Base-by-base conservation (phyloP, 2,797 vertebrate species). In the Holocentrus rufus region DNA sequence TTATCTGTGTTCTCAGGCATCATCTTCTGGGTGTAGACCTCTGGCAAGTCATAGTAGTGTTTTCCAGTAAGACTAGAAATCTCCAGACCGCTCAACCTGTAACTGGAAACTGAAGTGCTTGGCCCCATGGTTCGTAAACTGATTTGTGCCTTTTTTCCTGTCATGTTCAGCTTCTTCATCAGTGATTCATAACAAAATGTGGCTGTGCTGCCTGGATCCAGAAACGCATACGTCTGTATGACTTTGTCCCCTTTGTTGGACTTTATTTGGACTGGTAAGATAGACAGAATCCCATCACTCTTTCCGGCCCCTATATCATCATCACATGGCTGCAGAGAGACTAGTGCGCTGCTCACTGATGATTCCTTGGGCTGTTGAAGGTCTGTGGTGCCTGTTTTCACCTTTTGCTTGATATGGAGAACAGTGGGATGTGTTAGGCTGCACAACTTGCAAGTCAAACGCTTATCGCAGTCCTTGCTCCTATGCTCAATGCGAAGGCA, bases 11-110 rank as follows among this genome's bases (percentile, higher is more conserved):
- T 39, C 9, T 56, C 62, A 22, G 63, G 62, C 22, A 77, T 67
- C 4, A 22, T 71, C 52, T 56, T 56, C 20, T 77, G 68, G 6
- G 49, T 65, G 14, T 27, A 66, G n/a, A 77, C 58, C 4, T 68
- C n/a, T 18, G 69, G 56, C 9, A 77, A 4, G 5, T 17, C 31
- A 15, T 53, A 42, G 23, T 9, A 39, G 7, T 39, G 36, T 10
- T 39, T 39, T 10, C 36, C 36, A 8, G 36, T 39, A 10, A 39
- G 36, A 39, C 36, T 39, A 9, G 36, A 36, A 56, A 68, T 56
- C 57, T 68, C 39, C 58, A 75, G 49, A 25, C 27, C 50, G 25
- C 56, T 39, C 56, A 49, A 69, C 53, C 1, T 52, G 31, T 52
- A 50, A 27, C 44, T 69, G 42, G 55, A 53, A 53, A 52, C 68